phyloP scores from a whole-genome alignment of 2,797 vertebrate genomes.

The Scomberomorus guttatus region DNA sequence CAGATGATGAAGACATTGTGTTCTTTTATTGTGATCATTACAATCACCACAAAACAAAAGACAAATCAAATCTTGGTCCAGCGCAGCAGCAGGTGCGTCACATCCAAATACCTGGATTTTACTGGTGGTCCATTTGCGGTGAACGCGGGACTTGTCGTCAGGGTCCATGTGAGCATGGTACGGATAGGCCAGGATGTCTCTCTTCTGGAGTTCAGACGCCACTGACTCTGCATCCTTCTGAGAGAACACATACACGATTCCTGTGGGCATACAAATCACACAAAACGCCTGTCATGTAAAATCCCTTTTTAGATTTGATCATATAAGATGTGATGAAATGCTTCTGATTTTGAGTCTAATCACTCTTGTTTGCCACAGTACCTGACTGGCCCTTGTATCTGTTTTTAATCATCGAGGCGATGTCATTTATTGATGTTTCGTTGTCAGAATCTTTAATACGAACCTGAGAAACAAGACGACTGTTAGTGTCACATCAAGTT shows the following conservation, averaged over 20 bases:
- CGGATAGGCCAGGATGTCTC: slow-evolving; percentile 88
- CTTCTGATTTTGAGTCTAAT: not conserved
- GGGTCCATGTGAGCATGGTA: slow-evolving; percentile 95
- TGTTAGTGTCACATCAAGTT: not conserved
- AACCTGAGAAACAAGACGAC: slow-evolving; percentile 83
- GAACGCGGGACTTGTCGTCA: slow-evolving; percentile 88
- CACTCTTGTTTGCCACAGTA: slow-evolving; percentile 65
- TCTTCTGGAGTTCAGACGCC: slow-evolving; percentile 89
- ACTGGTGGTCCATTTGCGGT: slow-evolving; percentile 90
- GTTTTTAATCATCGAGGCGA: slow-evolving; percentile 89
- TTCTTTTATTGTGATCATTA: not conserved
- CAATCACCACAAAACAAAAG: not conserved
- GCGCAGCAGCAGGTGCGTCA: not conserved
- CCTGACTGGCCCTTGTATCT: slow-evolving; percentile 94
- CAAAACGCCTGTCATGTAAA: not conserved
- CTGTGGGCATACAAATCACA: slow-evolving; percentile 74
- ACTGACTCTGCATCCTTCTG: slow-evolving; percentile 96
- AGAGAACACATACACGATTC: slow-evolving; percentile 97
- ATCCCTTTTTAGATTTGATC: not conserved
- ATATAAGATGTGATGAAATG: not conserved
- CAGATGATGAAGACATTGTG: not conserved
- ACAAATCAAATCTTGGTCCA: too few relatives aligned
- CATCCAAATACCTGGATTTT: slow-evolving; percentile 89
- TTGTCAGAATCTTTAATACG: slow-evolving; percentile 88
- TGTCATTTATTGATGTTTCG: slow-evolving; percentile 87